Evolutionary conservation across 2,797 vertebrate species (phyloP).

Genomic region (Leptodon cayanensis): DNA sequence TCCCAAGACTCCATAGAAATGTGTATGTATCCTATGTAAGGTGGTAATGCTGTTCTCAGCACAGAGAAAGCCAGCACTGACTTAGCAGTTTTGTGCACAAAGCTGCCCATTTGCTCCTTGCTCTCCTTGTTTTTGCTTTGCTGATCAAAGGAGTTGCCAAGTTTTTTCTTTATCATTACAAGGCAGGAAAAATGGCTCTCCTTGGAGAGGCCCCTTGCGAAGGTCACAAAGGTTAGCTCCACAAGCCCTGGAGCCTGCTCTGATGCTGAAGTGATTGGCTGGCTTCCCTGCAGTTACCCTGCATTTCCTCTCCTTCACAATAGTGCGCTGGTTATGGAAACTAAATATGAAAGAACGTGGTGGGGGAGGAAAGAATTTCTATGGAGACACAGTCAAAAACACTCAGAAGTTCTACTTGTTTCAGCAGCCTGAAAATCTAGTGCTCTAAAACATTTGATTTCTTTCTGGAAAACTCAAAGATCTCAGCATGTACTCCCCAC

Average conservation of each 20-base stretch:
- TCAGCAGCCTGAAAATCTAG: conserved; percentile 56
- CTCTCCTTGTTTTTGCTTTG: conserved; percentile 90
- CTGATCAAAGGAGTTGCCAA: conserved; percentile 89
- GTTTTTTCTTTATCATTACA: conserved; percentile 75
- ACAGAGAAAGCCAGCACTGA: conserved; percentile 70
- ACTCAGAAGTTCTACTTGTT: background rate
- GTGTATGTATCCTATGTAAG: background rate
- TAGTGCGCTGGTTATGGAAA: conserved; percentile 56
- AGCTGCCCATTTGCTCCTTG: conserved; percentile 83
- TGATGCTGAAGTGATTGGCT: conserved; percentile 54
- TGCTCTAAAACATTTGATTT: conserved; percentile 48
- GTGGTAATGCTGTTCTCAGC: background rate
- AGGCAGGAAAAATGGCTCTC: conserved; percentile 78
- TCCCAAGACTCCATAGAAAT: background rate
- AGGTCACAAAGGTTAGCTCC: conserved; percentile 76
- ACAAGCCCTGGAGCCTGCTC: conserved; percentile 55
- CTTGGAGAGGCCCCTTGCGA: conserved; percentile 79
- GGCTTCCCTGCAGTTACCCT: conserved; percentile 45
- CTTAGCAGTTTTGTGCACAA: conserved; percentile 84
- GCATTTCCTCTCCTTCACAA: conserved; percentile 54
- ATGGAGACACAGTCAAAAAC: conserved; percentile 28
- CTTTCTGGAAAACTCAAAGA: background rate
- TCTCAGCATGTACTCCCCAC: background rate
- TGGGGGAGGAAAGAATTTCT: conserved; percentile 69
- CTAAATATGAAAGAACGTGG: conserved; percentile 63